Evolutionary conservation across 2,888 invertebrate genomes (phyloP), one percentile per base, ranked within the genome.

Genomic region (Argyra leucocephala): DNA sequence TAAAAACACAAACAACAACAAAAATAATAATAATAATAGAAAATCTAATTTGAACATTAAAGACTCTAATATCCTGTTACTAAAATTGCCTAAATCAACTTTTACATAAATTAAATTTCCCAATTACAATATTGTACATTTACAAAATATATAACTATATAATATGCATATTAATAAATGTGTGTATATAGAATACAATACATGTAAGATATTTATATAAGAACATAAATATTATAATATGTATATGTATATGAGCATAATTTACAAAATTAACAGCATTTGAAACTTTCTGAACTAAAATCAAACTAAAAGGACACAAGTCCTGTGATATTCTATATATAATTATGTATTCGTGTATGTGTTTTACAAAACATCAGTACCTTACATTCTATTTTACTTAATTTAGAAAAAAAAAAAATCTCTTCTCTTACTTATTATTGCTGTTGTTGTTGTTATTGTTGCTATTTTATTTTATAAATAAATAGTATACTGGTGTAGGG

Each of bases 241-340:
- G 9, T 31, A 31, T 12, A 31, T 31, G 7, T 48, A 48, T n/a
- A 48, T 48, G 15, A 15, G 48, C 48, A 12, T 48, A 48, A 48
- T 48, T 48, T 48, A 48, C 48, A 48, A 48, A 48, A 48, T 48
- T 48, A 48, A 48, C 48, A 48, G 48, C 48, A 48, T 48, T 48
- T 48, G 48, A 48, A 48, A 48, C 18, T 48, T 48, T 31, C 18
- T 48, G 48, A 48, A 48, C 48, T 48, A n/a, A 48, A 48, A 3
- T 5, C 4, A 2, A 48, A 48, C 48, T 12, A 48, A 48, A 48
- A 48, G 48, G 48, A 48, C 48, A 48, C 48, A 48, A 48, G 15
- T 48, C 12, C 31, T 31, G 5, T n/a, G n/a, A n/a, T n/a, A n/a
- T n/a, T n/a, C 5, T 48, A n/a, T 18, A 48, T 15, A 48, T 48